phyloP scores from a whole-genome alignment of 2,113 vertebrate species.

The Neopipo cinnamomea region DNA sequence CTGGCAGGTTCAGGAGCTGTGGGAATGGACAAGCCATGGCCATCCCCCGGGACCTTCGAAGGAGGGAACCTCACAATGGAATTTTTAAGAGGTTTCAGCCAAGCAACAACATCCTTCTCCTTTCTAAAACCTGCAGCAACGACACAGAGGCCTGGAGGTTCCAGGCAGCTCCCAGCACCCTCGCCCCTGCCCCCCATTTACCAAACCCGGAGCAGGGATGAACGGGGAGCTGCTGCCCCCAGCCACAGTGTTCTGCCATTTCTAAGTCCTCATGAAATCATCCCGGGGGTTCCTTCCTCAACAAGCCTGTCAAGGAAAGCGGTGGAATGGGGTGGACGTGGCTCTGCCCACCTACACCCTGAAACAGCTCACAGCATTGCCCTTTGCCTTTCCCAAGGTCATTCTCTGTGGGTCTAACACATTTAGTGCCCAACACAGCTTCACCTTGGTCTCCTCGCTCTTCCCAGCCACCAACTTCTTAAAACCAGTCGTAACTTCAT shows the following conservation, averaged over 20 bases:
- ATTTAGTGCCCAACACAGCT: neutral
- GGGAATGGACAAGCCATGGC: rapidly evolving
- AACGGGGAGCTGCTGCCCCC: rapidly evolving
- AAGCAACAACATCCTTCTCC: neutral
- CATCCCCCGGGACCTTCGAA: neutral
- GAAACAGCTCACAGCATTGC: neutral
- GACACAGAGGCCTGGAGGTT: neutral
- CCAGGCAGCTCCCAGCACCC: neutral
- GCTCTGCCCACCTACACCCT: neutral
- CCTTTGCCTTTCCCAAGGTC: neutral
- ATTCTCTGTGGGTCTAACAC: neutral
- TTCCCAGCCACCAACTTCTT: neutral
- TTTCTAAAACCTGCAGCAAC: neutral
- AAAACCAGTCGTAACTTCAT: neutral
- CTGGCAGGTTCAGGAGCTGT: neutral
- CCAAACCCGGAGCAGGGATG: neutral
- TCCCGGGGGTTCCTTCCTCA: neutral
- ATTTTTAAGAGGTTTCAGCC: neutral
- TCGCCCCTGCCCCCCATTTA: rapidly evolving
- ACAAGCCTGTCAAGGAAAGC: neutral
- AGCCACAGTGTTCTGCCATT: rapidly evolving
- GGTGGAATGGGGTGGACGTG: rapidly evolving
- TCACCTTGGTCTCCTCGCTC: too few species aligned
- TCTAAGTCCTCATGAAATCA: rapidly evolving
- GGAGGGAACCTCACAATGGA: neutral